Evolutionary conservation across 2,888 invertebrate genomes (phyloP).

Genomic region (Acronicta aceris): DNA sequence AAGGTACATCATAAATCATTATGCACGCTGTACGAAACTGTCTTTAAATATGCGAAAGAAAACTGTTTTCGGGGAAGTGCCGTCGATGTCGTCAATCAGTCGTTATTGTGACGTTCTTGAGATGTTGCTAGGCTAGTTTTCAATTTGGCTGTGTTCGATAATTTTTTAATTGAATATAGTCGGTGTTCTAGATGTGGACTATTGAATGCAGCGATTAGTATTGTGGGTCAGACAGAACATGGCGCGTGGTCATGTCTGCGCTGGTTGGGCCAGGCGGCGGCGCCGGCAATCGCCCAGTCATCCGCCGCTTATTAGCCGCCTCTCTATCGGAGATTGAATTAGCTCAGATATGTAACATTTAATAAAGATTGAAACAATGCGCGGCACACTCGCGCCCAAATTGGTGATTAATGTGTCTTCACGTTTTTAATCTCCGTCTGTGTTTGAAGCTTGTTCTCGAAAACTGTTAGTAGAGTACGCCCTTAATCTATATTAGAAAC

Average conservation of each 20-base stretch:
- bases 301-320: slow-evolving; percentile 81
- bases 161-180: slow-evolving; percentile 48
- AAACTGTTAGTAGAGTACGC: no score
- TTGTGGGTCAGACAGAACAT: slow-evolving; percentile 68
- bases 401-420: slow-evolving; percentile 9
- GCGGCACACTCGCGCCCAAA: slow-evolving; percentile 27
- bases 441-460: no score
- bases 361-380: slow-evolving; percentile 80
- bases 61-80: slow-evolving; percentile 81
- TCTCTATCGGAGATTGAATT: slow-evolving; percentile 84
- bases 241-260: slow-evolving; percentile 67
- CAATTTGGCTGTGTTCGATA: slow-evolving; percentile 23
- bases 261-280: slow-evolving; percentile 56
- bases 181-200: slow-evolving; percentile 51
- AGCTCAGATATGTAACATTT: slow-evolving; percentile 78
- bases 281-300: slow-evolving; percentile 80
- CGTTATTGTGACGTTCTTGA: slow-evolving; percentile 67
- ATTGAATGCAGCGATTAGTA: slow-evolving; percentile 68
- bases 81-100: slow-evolving; percentile 73
- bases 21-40: slow-evolving; percentile 77
- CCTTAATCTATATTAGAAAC: background rate
- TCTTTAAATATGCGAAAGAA: slow-evolving; percentile 81
- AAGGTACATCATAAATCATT: slow-evolving; percentile 87
- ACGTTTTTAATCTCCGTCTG: background rate
- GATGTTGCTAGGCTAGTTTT: slow-evolving; percentile 14